These are phyloP conservation scores for Lucinisca nassula DNA, from an alignment of 2,888 invertebrate species.

Conservation along the genomic window DNA sequence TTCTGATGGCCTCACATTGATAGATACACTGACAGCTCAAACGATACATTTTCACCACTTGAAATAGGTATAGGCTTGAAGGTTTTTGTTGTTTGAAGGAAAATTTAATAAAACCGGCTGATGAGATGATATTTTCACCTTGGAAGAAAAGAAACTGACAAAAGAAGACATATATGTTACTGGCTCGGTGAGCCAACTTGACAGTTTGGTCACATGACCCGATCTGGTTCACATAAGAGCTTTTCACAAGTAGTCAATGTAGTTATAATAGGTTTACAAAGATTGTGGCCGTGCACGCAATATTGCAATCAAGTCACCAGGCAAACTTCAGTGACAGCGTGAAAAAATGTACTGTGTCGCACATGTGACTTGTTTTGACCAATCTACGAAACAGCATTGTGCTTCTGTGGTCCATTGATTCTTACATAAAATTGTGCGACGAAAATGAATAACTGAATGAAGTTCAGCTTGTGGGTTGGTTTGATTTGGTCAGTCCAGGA, in stretches of 20 bases:
- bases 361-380: background rate
- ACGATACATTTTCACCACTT: background rate
- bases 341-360: background rate
- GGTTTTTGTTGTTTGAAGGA: background rate
- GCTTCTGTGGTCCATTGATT: background rate
- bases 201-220: conserved; percentile 27
- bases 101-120: conserved; percentile 9
- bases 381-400: background rate
- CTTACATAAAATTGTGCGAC: too few species aligned
- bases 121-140: conserved; percentile 5
- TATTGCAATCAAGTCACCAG: conserved; percentile 62
- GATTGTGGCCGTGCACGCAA: conserved; percentile 73
- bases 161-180: background rate
- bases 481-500: too few species aligned
- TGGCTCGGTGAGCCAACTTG: background rate
- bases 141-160: background rate
- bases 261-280: conserved; percentile 66
- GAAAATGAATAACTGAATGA: too few species aligned
- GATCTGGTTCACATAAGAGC: conserved; percentile 38
- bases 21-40: background rate
- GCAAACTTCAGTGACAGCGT: conserved; percentile 24
- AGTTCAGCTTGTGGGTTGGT: too few species aligned
- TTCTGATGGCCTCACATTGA: background rate
- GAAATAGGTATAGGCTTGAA: conserved; percentile 15
- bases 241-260: conserved; percentile 62